A percentile compares a stretch with the other conserved stretches of the same genome.
phyloP scores from a whole-genome alignment of 35 echinoderm and acorn worm species.

The Amphiura filiformis region DNA sequence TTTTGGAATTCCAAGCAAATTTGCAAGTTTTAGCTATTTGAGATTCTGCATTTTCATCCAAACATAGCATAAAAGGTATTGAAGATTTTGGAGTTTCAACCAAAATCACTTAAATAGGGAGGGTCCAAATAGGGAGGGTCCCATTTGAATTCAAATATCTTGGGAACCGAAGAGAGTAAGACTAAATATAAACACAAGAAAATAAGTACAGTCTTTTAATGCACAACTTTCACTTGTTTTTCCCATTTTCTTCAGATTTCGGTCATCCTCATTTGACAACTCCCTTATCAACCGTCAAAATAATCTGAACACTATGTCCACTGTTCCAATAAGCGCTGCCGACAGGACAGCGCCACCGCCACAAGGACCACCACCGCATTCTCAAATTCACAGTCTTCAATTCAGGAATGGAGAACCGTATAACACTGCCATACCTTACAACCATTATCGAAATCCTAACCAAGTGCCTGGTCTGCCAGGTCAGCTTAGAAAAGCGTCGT shows the following conservation, averaged over 20 bases:
- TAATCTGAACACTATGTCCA: slow-evolving; percentile 11
- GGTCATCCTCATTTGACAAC: slow-evolving; percentile 73
- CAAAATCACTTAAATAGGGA: no score
- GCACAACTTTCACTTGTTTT: no score
- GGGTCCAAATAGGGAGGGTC: no score
- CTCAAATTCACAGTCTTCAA: not conserved
- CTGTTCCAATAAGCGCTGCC: not conserved
- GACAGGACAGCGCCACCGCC: not conserved
- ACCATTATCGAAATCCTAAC: not conserved
- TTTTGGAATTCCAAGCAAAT: no score
- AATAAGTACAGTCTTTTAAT: no score
- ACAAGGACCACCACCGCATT: not conserved
- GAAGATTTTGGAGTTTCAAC: no score
- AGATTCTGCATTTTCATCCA: no score
- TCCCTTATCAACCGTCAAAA: slow-evolving; percentile 43
- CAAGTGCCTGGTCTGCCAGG: not conserved
- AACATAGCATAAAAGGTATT: no score
- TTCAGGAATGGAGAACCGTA: not conserved
- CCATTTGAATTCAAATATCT: no score
- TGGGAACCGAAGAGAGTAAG: no score
- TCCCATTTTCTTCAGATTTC: slow-evolving; percentile 42
- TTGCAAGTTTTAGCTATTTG: no score
- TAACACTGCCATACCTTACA: not conserved
- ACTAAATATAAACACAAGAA: no score
- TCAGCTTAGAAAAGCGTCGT: slow-evolving; percentile 6